phyloP scores from a whole-genome alignment of 2,113 vertebrate species.

The Lepus americanus region DNA sequence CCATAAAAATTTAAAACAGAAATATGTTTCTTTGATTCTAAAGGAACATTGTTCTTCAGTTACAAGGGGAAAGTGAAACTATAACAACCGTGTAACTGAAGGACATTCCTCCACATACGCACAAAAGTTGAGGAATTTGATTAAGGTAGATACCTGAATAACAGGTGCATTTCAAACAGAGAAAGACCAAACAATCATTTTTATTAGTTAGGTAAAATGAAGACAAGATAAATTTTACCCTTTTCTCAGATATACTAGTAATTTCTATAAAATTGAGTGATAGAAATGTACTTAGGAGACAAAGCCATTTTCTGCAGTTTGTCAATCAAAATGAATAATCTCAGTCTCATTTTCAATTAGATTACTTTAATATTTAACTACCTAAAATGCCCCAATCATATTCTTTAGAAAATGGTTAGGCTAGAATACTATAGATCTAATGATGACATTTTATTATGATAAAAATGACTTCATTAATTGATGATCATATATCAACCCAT shows the following conservation, averaged over 20 bases:
- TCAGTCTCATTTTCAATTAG: slow-evolving; percentile 80
- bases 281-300: slow-evolving; percentile 63
- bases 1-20: not conserved
- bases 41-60: slow-evolving; percentile 43
- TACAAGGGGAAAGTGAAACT: not conserved
- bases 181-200: slow-evolving; percentile 1
- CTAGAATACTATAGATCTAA: slow-evolving; percentile 69
- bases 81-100: not conserved
- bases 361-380: slow-evolving; percentile 82
- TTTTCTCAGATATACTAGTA: not conserved
- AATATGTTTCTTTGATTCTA: slow-evolving; percentile 19
- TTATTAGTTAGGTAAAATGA: slow-evolving; percentile 50
- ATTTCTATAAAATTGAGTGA: slow-evolving; percentile 33
- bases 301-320: slow-evolving; percentile 69
- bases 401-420: slow-evolving; percentile 78
- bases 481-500: slow-evolving; percentile 80
- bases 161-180: not conserved
- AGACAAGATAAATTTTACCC: slow-evolving; percentile 35
- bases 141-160: slow-evolving; percentile 38
- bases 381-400: slow-evolving; percentile 78
- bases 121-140: slow-evolving; percentile 42
- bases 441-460: slow-evolving; percentile 81
- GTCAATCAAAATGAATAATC: slow-evolving; percentile 81
- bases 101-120: not conserved
- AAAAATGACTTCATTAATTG: slow-evolving; percentile 84